Evolutionary conservation across 30 jellyfish, hydroid and myxozoan genomes (phyloP).

Genomic region (Pelagia noctiluca): DNA sequence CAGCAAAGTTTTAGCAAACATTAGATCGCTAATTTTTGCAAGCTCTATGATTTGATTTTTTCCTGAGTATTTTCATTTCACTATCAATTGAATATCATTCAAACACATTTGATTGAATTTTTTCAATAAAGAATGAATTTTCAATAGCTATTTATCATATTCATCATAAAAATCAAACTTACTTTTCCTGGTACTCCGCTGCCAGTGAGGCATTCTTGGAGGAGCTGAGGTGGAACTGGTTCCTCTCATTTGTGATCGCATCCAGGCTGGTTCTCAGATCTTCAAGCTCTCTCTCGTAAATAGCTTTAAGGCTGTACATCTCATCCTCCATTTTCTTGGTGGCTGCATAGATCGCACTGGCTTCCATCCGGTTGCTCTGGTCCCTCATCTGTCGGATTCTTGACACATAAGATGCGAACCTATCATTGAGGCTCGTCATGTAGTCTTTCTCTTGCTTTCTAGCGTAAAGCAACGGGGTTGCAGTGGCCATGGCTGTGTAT

Average conservation of each 20-base stretch:
- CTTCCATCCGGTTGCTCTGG: conserved; percentile 75
- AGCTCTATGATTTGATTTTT: too few species aligned
- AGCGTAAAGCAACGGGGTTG: conserved; percentile 69
- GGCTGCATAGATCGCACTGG: conserved; percentile 67
- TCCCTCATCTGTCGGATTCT: conserved; percentile 86
- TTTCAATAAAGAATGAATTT: background rate
- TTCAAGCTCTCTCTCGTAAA: conserved; percentile 88
- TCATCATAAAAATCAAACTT: background rate
- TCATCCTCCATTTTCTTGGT: conserved; percentile 85
- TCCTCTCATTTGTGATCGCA: conserved; percentile 74
- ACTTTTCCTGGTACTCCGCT: conserved; percentile 85
- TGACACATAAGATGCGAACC: conserved; percentile 77
- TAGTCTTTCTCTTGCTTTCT: conserved; percentile 69
- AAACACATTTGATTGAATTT: background rate
- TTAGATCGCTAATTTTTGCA: too few species aligned
- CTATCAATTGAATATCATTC: background rate
- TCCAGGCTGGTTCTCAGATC: conserved; percentile 72
- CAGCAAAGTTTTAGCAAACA: too few species aligned
- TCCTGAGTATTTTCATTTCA: too few species aligned
- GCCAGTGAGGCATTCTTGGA: conserved; percentile 77
- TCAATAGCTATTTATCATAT: background rate
- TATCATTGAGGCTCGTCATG: conserved; percentile 67
- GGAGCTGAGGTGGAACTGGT: conserved; percentile 73
- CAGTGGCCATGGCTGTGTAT: conserved; percentile 77
- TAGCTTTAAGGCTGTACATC: conserved; percentile 68